Conservation (phyloP, 2,888 invertebrate species). For the Agriopis marginaria region DNA sequence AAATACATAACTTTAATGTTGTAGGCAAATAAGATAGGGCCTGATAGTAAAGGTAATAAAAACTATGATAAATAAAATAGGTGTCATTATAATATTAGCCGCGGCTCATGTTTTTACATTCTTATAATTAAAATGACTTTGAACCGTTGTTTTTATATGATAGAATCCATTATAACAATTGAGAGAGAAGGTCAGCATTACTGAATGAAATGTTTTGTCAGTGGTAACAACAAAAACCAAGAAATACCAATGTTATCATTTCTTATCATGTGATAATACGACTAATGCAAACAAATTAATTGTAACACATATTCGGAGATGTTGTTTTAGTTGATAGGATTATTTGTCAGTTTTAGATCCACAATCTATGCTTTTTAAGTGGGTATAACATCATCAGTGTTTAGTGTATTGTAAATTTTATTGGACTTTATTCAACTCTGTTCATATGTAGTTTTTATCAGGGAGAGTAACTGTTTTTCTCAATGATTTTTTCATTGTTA, state of each 20-base stretch:
- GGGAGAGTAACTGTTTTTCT: too few relatives aligned
- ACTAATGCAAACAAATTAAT: conserved; percentile 36
- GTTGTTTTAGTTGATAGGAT: not conserved
- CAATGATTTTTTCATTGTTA: too few relatives aligned
- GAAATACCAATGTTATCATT: conserved; percentile 42
- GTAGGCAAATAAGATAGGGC: conserved; percentile 8
- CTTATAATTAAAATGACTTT: not conserved
- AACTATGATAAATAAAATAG: not conserved
- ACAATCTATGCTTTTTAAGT: not conserved
- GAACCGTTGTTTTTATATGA: not conserved
- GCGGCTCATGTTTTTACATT: not conserved
- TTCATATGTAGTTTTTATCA: too few relatives aligned
- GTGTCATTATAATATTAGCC: not conserved
- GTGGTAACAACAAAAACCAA: conserved; percentile 34
- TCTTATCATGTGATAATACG: conserved; percentile 37
- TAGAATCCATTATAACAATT: not conserved
- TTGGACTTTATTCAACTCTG: too few relatives aligned
- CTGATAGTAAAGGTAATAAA: conserved; percentile 7
- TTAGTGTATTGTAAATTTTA: too few relatives aligned
- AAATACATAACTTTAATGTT: not conserved
- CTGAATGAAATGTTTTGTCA: conserved; percentile 23
- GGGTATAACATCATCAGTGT: not conserved
- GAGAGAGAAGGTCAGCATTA: not conserved
- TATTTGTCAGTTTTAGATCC: not conserved
- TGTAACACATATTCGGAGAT: conserved; percentile 7